Base-by-base conservation (phyloP, 2,888 invertebrate genomes). In the Philhelius pedissequus region DNA sequence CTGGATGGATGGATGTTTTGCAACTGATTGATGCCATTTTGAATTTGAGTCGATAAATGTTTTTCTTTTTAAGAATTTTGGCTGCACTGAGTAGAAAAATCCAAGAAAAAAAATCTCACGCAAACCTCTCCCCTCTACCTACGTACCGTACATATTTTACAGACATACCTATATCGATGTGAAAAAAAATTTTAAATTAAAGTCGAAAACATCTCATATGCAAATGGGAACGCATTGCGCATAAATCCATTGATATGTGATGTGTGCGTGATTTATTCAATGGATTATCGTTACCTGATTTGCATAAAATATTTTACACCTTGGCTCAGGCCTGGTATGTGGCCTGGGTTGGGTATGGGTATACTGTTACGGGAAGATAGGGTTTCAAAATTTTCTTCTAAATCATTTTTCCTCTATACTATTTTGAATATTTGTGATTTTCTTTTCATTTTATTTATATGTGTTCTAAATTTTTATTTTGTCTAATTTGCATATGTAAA, bases 221-320 rank as follows among this genome's bases (percentile, higher is more conserved):
- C 84, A 84, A 84, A 84, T 84, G 79, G 80, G 71, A 43, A 27
- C 35, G 71, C 68, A 76, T 62, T 64, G 45, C 71, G 48, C 75
- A 71, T 64, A 70, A 84, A 71, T 74, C 62, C 54, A 80, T 75
- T 80, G 84, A 84, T 84, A 79, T 76, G 84, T 62, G 80, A 80
- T 80, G 80, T 60, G 83, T 84, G 80, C 80, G 71, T 68, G 80
- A 76, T 84, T 76, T 71, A 80, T 84, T 84, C 84, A 80, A 84
- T 80, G 68, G 84, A 84, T 84, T 84, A 75, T 70, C 52, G 74
- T 69, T 66, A 25, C 20, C 68, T 80, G 68, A 84, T 84, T 84
- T 84, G 80, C 84, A 84, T 84, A 84, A 80, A 79, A 71, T 66
- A 50, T 43, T 80, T 84, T 80, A 80, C 84, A 84, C 84, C 84